These are phyloP conservation scores for Indicator maculatus DNA, from an alignment of 2,113 vertebrate genomes.

Conservation along the genomic window DNA sequence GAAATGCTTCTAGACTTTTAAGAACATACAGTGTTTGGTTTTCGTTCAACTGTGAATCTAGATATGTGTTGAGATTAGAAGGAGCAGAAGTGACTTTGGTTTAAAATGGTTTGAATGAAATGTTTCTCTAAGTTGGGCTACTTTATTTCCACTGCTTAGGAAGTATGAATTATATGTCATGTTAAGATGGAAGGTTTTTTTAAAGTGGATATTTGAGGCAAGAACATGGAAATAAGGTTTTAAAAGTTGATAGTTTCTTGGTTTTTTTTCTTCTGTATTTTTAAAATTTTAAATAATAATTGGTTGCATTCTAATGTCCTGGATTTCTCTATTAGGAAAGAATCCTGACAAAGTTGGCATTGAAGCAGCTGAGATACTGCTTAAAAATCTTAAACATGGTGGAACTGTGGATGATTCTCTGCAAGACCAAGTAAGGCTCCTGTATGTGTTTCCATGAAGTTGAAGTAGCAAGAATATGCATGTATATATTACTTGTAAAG, in stretches of 20 bases:
- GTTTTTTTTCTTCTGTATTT: not conserved
- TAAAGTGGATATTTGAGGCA: not conserved
- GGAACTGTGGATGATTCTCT: conserved; percentile 96
- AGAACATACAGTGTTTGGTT: not conserved
- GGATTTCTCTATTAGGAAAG: conserved; percentile 77
- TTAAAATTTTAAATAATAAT: not conserved
- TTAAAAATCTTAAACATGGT: conserved; percentile 91
- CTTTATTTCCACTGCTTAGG: not conserved
- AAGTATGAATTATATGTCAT: not conserved
- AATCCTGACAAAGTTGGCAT: conserved; percentile 91
- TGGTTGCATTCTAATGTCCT: not conserved
- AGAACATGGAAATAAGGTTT: not conserved
- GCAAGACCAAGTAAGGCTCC: conserved; percentile 90
- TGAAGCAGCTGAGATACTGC: conserved; percentile 93
- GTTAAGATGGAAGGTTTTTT: not conserved
- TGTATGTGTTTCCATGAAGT: not conserved
- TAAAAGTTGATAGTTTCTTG: not conserved
- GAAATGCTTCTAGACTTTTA: not conserved
- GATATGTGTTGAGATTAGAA: not conserved
- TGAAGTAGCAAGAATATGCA: not conserved
- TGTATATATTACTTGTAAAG: not conserved
- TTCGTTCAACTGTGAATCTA: not conserved
- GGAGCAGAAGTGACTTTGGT: not conserved
- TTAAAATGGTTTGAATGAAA: not conserved
- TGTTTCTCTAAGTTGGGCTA: not conserved